Conservation (phyloP, 2,888 invertebrate species). For the Eucera pruinosa region DNA sequence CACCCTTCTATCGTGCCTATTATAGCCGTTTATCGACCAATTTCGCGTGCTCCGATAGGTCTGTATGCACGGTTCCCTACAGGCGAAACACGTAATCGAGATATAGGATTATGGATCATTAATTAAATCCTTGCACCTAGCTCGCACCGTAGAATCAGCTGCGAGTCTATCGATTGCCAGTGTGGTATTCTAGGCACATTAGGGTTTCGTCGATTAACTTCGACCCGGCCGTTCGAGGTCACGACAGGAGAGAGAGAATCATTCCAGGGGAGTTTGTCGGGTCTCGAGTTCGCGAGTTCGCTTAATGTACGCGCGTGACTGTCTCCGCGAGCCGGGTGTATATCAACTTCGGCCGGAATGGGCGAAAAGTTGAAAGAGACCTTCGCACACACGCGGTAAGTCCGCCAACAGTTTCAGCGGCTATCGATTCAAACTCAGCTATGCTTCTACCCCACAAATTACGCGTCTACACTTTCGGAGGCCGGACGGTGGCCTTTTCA, state of each 20-base stretch:
- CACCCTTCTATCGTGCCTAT: conserved; percentile 27
- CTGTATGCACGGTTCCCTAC: conserved; percentile 35
- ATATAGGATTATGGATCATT: conserved; percentile 59
- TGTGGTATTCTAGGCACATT: conserved; percentile 47
- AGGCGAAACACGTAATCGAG: conserved; percentile 52
- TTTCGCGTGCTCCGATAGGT: conserved; percentile 29
- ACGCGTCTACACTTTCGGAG: conserved; percentile 4
- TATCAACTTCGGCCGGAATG: conserved; percentile 31
- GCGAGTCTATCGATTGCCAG: conserved; percentile 50
- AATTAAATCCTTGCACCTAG: conserved; percentile 53
- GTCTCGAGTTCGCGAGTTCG: conserved; percentile 19
- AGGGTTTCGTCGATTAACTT: conserved; percentile 48
- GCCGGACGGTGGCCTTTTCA: conserved; percentile 1
- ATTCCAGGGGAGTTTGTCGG: conserved; percentile 8
- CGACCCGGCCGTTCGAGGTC: conserved; percentile 29
- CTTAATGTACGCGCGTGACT: conserved; percentile 35
- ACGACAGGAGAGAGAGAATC: conserved; percentile 1
- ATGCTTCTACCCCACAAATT: conserved; percentile 24
- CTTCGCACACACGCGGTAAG: conserved; percentile 38
- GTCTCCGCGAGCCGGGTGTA: conserved; percentile 12
- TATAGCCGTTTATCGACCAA: conserved; percentile 53
- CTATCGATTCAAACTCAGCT: conserved; percentile 46
- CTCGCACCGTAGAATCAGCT: conserved; percentile 51
- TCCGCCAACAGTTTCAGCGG: conserved; percentile 38
- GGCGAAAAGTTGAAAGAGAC: conserved; percentile 45